These are phyloP conservation scores for Ardeotis arabs DNA, from an alignment of 2,113 vertebrate species.

Conservation along the genomic window DNA sequence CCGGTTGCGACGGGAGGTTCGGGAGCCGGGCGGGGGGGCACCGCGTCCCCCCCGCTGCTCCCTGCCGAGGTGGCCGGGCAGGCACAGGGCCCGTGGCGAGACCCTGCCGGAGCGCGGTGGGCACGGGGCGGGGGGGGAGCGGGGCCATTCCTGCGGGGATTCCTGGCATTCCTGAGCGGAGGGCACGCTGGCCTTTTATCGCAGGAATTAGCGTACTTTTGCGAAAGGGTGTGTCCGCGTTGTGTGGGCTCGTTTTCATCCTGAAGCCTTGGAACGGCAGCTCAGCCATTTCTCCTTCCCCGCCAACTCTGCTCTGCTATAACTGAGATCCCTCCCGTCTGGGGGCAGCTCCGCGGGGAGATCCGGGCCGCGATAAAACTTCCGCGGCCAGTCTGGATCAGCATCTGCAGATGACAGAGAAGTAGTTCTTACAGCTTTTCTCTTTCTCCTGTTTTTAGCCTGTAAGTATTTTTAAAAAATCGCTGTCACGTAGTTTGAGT, in stretches of 20 bases:
- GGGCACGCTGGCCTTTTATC: background rate
- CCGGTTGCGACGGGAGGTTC: too few relatives aligned
- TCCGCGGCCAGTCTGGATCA: background rate
- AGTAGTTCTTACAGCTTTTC: background rate
- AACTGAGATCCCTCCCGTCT: background rate
- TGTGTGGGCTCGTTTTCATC: background rate
- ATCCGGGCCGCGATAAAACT: background rate
- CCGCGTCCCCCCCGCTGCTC: background rate
- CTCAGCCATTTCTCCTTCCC: background rate
- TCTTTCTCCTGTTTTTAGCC: background rate
- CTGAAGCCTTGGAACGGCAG: background rate
- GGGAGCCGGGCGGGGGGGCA: background rate
- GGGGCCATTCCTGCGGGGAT: conserved; percentile 39
- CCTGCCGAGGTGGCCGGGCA: background rate
- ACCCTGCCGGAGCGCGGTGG: background rate
- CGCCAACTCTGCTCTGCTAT: background rate
- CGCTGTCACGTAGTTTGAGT: background rate
- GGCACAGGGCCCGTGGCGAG: too few relatives aligned
- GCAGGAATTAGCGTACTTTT: background rate
- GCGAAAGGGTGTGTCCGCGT: background rate
- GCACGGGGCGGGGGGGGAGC: too few relatives aligned
- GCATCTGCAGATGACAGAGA: background rate
- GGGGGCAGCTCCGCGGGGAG: background rate
- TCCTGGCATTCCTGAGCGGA: conserved; percentile 43
- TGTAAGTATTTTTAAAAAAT: background rate